Evolutionary conservation across 1,140 invertebrate species (phyloP).

Genomic region (Lepidurus arcticus): DNA sequence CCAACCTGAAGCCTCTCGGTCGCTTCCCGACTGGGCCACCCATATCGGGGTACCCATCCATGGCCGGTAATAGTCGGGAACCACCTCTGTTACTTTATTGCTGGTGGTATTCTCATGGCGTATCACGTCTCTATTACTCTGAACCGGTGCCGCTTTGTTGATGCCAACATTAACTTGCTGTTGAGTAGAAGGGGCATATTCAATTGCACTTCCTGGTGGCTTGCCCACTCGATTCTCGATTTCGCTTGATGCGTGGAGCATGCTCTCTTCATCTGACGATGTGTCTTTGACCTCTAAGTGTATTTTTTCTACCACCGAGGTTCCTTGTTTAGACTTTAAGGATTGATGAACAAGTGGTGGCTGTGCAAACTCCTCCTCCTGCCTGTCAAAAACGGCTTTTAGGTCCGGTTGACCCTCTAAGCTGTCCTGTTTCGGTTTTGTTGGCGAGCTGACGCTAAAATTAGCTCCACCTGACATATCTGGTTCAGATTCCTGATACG

Average conservation of each 20-base stretch:
- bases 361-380: too few relatives aligned
- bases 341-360: too few relatives aligned
- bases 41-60: constrained; percentile 1
- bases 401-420: too few relatives aligned
- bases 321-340: not conserved
- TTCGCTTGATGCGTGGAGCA: not conserved
- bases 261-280: not conserved
- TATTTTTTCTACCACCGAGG: not conserved
- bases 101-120: not conserved
- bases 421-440: too few relatives aligned
- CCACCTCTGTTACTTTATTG: not conserved
- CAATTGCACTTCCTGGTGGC: not conserved
- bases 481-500: not conserved
- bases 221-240: not conserved
- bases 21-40: not conserved
- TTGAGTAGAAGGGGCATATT: not conserved
- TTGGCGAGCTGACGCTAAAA: too few relatives aligned
- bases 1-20: not conserved
- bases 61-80: not conserved
- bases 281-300: not conserved
- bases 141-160: not conserved
- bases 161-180: not conserved
- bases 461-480: too few relatives aligned
- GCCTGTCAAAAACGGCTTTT: too few relatives aligned
- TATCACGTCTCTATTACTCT: not conserved